Percentiles rank a stretch among this genome's conserved stretches.
Conservation (phyloP, 2,113 vertebrate species). For the Rhinogobius similis region DNA sequence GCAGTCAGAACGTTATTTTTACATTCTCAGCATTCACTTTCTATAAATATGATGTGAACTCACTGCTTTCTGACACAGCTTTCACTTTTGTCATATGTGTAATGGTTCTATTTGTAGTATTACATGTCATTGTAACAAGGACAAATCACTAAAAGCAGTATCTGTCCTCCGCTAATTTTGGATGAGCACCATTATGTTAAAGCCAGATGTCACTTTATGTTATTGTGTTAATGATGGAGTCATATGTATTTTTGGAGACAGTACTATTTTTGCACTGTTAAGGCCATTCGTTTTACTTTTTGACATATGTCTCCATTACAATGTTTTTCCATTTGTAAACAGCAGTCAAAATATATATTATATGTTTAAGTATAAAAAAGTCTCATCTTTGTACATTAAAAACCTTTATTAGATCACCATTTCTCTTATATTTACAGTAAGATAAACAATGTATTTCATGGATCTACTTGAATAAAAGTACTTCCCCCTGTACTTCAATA, state of each 20-base stretch:
- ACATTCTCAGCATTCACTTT: background rate
- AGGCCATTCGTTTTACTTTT: background rate
- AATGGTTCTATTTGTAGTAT: slow-evolving; percentile 1
- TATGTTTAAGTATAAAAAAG: too few relatives aligned
- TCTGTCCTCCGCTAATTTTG: slow-evolving; percentile 1
- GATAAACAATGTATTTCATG: too few relatives aligned
- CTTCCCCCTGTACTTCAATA: background rate
- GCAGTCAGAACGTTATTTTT: background rate
- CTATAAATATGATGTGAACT: background rate
- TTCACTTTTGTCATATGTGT: background rate
- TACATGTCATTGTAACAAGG: background rate
- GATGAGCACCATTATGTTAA: background rate
- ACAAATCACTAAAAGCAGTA: slow-evolving; percentile 1
- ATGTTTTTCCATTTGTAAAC: background rate
- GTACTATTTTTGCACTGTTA: background rate
- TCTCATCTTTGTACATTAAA: too few relatives aligned
- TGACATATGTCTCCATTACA: background rate
- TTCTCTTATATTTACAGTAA: too few relatives aligned
- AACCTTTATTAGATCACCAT: too few relatives aligned
- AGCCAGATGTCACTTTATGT: background rate
- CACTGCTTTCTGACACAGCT: background rate
- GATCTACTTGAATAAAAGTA: background rate
- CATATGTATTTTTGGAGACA: background rate
- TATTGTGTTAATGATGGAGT: background rate
- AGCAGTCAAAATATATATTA: background rate